Conservation (phyloP, 2,113 vertebrate species). For the Brachypodius melanocephalos region DNA sequence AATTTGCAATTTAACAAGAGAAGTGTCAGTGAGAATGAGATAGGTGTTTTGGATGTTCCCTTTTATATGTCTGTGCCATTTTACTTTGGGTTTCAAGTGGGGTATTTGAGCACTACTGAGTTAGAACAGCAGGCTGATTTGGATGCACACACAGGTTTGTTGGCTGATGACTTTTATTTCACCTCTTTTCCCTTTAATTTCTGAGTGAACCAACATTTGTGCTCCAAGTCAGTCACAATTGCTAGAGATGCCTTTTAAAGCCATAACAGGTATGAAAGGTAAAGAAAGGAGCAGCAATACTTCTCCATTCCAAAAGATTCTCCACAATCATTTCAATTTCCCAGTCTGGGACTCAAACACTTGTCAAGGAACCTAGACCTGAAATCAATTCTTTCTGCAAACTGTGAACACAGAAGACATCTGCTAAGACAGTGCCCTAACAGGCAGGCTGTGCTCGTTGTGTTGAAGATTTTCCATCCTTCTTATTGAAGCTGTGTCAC, state of each 20-base stretch:
- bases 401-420: not conserved
- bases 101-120: not conserved
- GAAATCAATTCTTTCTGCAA: not conserved
- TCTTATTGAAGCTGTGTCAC: not conserved
- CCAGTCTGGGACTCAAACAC: not conserved
- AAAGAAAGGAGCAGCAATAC: fast-evolving
- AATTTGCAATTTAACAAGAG: not conserved
- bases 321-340: not conserved
- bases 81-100: not conserved
- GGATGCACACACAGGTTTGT: not conserved
- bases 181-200: not conserved
- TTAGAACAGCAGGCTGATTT: not conserved
- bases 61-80: not conserved
- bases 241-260: not conserved
- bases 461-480: not conserved
- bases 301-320: not conserved
- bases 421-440: not conserved
- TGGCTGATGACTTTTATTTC: not conserved
- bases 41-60: not conserved
- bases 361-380: not conserved
- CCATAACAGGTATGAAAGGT: not conserved
- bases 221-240: not conserved
- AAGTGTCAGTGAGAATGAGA: not conserved
- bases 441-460: not conserved
- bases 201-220: not conserved